phyloP scores from a whole-genome alignment of 2,113 vertebrate genomes.

The Cercocebus atys region DNA sequence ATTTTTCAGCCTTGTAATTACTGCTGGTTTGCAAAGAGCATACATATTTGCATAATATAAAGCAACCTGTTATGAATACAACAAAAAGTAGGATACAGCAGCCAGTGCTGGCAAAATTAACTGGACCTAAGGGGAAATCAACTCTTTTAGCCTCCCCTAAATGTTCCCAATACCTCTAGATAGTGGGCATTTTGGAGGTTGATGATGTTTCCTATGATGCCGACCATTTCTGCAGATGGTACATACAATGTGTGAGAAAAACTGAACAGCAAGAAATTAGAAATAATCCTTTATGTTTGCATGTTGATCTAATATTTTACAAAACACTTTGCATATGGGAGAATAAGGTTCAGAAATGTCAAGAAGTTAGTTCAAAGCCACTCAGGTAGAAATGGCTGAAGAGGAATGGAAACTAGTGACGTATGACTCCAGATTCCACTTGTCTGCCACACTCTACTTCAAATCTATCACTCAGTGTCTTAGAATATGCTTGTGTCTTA shows the following conservation, averaged over 20 bases:
- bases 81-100: not conserved
- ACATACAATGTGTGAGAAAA: not conserved
- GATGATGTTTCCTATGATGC: conserved; percentile 6
- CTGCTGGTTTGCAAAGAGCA: not conserved
- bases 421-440: not conserved
- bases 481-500: not conserved
- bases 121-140: not conserved
- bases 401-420: not conserved
- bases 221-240: conserved; percentile 44
- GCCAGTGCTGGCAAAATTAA: conserved; percentile 3
- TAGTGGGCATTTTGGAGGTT: not conserved
- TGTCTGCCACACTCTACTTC: not conserved
- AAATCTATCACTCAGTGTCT: not conserved
- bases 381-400: not conserved
- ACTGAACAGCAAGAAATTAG: not conserved
- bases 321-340: not conserved
- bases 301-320: not conserved
- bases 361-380: not conserved
- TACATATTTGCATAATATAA: conserved; percentile 21
- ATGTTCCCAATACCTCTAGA: not conserved
- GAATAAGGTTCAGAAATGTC: not conserved
- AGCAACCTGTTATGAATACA: not conserved
- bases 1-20: conserved; percentile 11
- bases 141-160: not conserved
- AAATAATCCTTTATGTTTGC: not conserved